Evolutionary conservation across 2,888 invertebrate genomes (phyloP).

Genomic region (Folsomia manolachei): DNA sequence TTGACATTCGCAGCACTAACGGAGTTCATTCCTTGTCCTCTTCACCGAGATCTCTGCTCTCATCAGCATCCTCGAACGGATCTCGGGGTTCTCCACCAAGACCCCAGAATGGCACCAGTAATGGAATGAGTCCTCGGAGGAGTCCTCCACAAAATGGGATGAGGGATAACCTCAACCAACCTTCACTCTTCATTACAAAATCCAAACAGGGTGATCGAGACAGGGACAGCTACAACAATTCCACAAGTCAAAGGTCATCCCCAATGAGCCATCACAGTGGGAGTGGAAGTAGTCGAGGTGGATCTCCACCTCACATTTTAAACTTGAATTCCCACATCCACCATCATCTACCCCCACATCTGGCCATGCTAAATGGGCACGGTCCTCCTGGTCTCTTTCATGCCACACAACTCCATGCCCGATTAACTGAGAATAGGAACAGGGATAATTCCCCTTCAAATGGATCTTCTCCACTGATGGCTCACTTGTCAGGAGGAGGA

Average conservation of each 20-base stretch:
- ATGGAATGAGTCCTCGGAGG: slow-evolving; percentile 29
- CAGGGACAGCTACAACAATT: too few species aligned
- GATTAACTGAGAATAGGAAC: slow-evolving; percentile 39
- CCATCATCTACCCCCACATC: slow-evolving; percentile 37
- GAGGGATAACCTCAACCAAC: slow-evolving; percentile 10
- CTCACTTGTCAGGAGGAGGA: neutral
- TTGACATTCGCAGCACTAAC: slow-evolving; percentile 12
- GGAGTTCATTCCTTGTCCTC: slow-evolving; percentile 26
- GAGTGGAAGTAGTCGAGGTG: slow-evolving; percentile 31
- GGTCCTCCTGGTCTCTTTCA: slow-evolving; percentile 33
- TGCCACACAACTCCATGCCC: slow-evolving; percentile 45
- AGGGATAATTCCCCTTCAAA: slow-evolving; percentile 27
- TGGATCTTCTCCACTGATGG: neutral
- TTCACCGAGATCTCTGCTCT: slow-evolving; percentile 34
- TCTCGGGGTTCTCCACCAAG: slow-evolving; percentile 29
- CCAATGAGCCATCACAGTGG: slow-evolving; percentile 32
- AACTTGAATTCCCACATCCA: slow-evolving; percentile 23
- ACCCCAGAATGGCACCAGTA: slow-evolving; percentile 22
- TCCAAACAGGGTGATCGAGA: slow-evolving; percentile 29
- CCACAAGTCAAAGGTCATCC: slow-evolving; percentile 37
- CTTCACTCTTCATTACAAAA: slow-evolving; percentile 45
- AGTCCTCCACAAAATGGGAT: slow-evolving; percentile 34
- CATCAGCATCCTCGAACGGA: slow-evolving; percentile 40
- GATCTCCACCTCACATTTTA: slow-evolving; percentile 34
- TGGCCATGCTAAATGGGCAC: slow-evolving; percentile 24